Base-by-base conservation (phyloP, 2,113 vertebrate species). In the Hippocampus barbouri region DNA sequence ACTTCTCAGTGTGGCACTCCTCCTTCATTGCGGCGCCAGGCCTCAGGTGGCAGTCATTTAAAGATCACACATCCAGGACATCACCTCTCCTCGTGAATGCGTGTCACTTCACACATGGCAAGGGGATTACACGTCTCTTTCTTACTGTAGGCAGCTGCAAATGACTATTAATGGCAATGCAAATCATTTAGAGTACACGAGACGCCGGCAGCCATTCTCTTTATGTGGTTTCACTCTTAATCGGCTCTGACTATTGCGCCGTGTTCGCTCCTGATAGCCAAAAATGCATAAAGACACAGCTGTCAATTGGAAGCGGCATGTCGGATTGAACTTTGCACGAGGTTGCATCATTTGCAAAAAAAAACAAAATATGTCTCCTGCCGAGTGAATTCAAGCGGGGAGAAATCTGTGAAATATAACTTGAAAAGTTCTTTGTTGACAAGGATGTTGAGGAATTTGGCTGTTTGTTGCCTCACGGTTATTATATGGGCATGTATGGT, bases 41-140 rank as follows among this genome's bases (percentile, higher is more conserved):
- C 90, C 91, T 91, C 88, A 90, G 92, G 92, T 91, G 90, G 87
- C 88, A 90, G 86, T 91, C 89, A 92, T 92, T 93, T 93, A 91
- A 91, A 92, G 89, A 92, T 91, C 91, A 90, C 90, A 92, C 89
- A 71, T 90, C 88, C 86, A 86, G 88, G 84, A 87, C 86, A 79
- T 12, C 86, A 83, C 81, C 70, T 77, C 83, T 87, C 88, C 86
- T 79, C 8, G 30, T 81, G 82, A 89, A 89, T 82, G 79, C 84
- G 83, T 89, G 91, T 91, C 90, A 90, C 86, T 92, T 92, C 83
- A 92, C 90, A 91, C 85, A 88, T 89, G 87, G 86, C 85, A 90
- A 87, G 78, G 73, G 87, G 88, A 90, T 89, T 85, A 90, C 84
- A 80, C 74, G 79, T 86, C 85, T 89, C 79, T 81, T 83, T 83